A percentile compares a stretch with the other conserved stretches of the same genome.
Evolutionary conservation across 2,888 invertebrate genomes (phyloP).

Genomic region (Latheticus oryzae): DNA sequence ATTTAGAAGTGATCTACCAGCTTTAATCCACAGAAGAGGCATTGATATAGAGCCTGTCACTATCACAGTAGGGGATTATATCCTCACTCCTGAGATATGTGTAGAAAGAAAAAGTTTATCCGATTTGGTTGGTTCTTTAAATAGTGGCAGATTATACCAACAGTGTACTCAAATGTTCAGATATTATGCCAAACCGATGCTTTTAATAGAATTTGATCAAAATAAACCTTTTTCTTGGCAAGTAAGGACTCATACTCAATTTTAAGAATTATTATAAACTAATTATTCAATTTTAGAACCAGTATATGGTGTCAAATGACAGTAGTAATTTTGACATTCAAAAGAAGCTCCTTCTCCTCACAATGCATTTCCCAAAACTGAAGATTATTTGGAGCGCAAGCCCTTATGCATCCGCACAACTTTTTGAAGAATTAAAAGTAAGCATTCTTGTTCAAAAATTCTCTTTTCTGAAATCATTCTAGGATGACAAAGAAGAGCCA

Average conservation of each 20-base stretch:
- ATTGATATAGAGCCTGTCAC: conserved; percentile 92
- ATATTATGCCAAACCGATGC: conserved; percentile 86
- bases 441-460: too few relatives aligned
- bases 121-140: conserved; percentile 94
- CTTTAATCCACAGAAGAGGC: conserved; percentile 91
- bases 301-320: conserved; percentile 83
- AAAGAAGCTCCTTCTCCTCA: conserved; percentile 90
- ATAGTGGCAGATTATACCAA: conserved; percentile 93
- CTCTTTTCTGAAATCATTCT: too few relatives aligned
- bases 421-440: conserved; percentile 95
- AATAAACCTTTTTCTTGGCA: conserved; percentile 91
- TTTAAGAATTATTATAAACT: conserved; percentile 33
- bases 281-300: conserved; percentile 72
- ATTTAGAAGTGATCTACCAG: conserved; percentile 95
- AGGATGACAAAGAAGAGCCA: conserved; percentile 87
- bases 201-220: conserved; percentile 96
- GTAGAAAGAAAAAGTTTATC: conserved; percentile 97
- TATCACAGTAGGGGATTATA: conserved; percentile 95
- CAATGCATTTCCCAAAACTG: conserved; percentile 93
- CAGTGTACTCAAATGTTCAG: conserved; percentile 96
- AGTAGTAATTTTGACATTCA: conserved; percentile 82
- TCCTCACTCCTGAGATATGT: conserved; percentile 95
- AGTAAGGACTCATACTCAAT: conserved; percentile 65
- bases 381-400: conserved; percentile 96
- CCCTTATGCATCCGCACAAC: conserved; percentile 94